phyloP scores from a whole-genome alignment of 2,888 invertebrate species.

The Torymus texanus region DNA sequence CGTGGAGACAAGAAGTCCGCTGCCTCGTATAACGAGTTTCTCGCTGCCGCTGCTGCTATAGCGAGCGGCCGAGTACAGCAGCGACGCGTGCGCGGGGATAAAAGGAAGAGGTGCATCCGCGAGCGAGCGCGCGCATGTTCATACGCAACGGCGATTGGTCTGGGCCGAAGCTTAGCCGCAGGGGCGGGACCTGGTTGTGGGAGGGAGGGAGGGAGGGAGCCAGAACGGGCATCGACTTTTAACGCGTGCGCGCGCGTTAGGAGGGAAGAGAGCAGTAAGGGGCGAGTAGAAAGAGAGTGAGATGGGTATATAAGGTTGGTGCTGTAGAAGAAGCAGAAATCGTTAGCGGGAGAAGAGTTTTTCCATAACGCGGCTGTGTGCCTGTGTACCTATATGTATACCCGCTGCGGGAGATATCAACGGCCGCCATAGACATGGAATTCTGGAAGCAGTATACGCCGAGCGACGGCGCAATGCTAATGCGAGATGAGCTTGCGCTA shows the following conservation, averaged over 20 bases:
- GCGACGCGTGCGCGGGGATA: neutral
- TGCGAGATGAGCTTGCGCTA: neutral
- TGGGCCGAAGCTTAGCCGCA: neutral
- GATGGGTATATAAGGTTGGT: neutral
- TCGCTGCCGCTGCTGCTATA: neutral
- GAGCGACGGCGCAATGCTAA: neutral
- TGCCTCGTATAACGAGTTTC: slow-evolving; percentile 60
- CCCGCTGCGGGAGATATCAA: slow-evolving; percentile 47
- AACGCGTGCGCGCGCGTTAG: slow-evolving; percentile 10
- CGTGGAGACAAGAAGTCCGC: slow-evolving; percentile 69
- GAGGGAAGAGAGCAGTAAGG: neutral
- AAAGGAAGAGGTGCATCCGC: slow-evolving; percentile 33
- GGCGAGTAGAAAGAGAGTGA: neutral
- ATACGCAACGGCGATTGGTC: slow-evolving; percentile 23
- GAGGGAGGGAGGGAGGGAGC: neutral
- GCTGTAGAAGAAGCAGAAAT: slow-evolving; percentile 21
- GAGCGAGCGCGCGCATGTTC: neutral
- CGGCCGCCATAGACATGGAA: slow-evolving; percentile 32
- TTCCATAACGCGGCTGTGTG: slow-evolving; percentile 1
- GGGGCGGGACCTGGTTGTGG: slow-evolving; percentile 37
- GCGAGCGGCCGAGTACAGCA: neutral
- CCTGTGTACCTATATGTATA: neutral
- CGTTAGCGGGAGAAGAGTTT: slow-evolving; percentile 35
- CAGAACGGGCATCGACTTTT: slow-evolving; percentile 26
- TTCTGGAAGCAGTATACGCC: no score